Evolutionary conservation across 1,140 invertebrate species (phyloP), one percentile per base, ranked within the genome.

Genomic region (Holcopasites calliopsidis): DNA sequence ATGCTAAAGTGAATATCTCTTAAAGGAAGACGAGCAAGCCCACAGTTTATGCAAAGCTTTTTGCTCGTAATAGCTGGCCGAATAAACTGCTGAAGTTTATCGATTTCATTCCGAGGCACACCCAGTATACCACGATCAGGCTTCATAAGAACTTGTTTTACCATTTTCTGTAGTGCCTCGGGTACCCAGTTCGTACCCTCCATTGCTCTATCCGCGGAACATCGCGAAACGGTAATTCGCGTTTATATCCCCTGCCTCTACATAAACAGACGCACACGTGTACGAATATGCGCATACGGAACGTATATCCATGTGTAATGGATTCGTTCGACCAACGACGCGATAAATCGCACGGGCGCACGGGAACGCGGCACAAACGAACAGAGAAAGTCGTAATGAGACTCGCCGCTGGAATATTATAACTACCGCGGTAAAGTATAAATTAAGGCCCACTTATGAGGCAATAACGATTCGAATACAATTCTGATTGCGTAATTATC

Each of bases 401-500:
- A 50, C 35, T 26, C 23, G 16, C 42, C 42, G 10, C 23, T 2
- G 33, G 23, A 72, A 31, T 72, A 40, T 64, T 72, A 64, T 72
- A 72, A 72, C 28, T 62, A 23, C 44, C 42, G 44, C 44, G 10
- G 23, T 13, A n/a, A n/a, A n/a, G 33, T 62, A 72, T 72, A 64
- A 72, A 64, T 72, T 72, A 72, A 72, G 5, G 35, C 26, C 47
- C 23, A n/a, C 47, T 62, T 62, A 72, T n/a, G 23, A n/a, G 28
- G 33, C 58, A 52, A 72, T 72, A 72, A 62, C 44, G 33, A 62
- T 3, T 23, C 23, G 47, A 62, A 72, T 72, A 52, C 44, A 62
- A 72, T 72, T 72, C 58, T 62, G 57, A 72, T 72, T 62, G 40
- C 57, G 33, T 50, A 61, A 72, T 72, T 72, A 72, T 52, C 52